Evolutionary conservation across 2,113 vertebrate species (phyloP), one percentile per base, ranked within the genome.

Genomic region (Psittacara wagleri): DNA sequence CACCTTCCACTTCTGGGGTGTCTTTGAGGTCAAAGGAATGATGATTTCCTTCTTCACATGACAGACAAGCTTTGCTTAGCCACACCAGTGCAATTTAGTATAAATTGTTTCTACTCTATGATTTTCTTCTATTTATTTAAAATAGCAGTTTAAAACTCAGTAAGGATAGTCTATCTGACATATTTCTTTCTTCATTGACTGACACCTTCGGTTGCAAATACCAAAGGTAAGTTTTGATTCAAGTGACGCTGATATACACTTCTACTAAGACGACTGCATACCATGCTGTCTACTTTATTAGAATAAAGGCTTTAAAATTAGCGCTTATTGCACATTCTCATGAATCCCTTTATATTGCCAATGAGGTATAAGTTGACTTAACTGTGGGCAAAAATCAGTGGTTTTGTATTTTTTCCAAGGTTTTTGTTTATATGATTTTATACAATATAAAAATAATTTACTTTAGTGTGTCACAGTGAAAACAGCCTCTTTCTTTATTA

Each of bases 101-200:
- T 55, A 51, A 75, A 10, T 51, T 33, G 29, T 82, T 84, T 61
- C 39, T 79, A 31, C 29, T 61, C 12, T n/a, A 11, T 41, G 2
- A 29, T 88, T 94, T 88, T 83, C 35, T 67, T 63, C 39, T 19
- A 31, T 48, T 2, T 54, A 63, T 59, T 43, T 84, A 59, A 85
- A 92, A n/a, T 2, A 82, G 12, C 28, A 35, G 31, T 55, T 92
- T 41, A 72, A 75, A 82, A 39, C 4, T 84, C 74, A 29, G 19
- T 39, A 13, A 44, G 10, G 5, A 55, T 44, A 75, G 31, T 46
- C 39, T 85, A 5, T 0, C 0, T 20, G 37, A 63, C 17, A 44
- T 25, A 37, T 78, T 89, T 70, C 46, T 92, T 72, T 43, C 33
- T 72, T 33, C 9, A 33, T 13, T 87, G 37, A 75, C 8, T 29